These are phyloP conservation scores for Troides oblongomaculatus DNA, from an alignment of 2,888 invertebrate species.

Conservation along the genomic window DNA sequence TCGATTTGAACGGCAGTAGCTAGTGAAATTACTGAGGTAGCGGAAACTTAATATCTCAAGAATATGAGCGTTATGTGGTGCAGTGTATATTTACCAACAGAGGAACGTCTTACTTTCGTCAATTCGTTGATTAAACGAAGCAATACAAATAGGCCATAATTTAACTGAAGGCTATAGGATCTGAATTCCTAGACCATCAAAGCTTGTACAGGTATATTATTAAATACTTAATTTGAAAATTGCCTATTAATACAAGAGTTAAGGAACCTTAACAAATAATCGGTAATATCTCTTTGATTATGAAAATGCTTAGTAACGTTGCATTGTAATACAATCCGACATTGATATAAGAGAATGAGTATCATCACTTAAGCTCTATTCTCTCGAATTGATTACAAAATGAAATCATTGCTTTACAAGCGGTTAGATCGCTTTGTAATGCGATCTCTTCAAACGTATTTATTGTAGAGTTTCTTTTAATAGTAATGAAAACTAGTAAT, in stretches of 20 bases:
- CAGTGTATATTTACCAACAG: too few relatives aligned
- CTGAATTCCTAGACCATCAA: too few relatives aligned
- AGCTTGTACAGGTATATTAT: neutral
- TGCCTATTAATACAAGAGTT: neutral
- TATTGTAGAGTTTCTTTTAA: constrained; percentile 27
- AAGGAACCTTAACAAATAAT: constrained; percentile 36
- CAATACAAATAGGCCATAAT: too few relatives aligned
- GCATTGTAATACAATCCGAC: constrained; percentile 47
- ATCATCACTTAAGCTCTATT: constrained; percentile 32
- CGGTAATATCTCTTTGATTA: constrained; percentile 35
- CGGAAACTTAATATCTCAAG: too few relatives aligned
- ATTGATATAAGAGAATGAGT: constrained; percentile 39
- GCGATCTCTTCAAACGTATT: constrained; percentile 29
- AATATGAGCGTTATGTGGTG: too few relatives aligned
- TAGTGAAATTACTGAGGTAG: too few relatives aligned
- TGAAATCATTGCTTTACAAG: constrained; percentile 36
- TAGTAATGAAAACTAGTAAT: constrained; percentile 5
- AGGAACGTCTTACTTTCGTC: too few relatives aligned
- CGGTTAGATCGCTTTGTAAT: constrained; percentile 39
- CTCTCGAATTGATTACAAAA: constrained; percentile 34
- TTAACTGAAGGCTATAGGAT: too few relatives aligned
- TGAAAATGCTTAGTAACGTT: constrained; percentile 51
- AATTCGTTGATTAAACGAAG: too few relatives aligned
- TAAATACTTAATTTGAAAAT: constrained; percentile 5
- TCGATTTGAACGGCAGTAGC: too few relatives aligned